Base-by-base conservation (phyloP, 1,140 invertebrate species). In the Temnothorax curvispinosus region DNA sequence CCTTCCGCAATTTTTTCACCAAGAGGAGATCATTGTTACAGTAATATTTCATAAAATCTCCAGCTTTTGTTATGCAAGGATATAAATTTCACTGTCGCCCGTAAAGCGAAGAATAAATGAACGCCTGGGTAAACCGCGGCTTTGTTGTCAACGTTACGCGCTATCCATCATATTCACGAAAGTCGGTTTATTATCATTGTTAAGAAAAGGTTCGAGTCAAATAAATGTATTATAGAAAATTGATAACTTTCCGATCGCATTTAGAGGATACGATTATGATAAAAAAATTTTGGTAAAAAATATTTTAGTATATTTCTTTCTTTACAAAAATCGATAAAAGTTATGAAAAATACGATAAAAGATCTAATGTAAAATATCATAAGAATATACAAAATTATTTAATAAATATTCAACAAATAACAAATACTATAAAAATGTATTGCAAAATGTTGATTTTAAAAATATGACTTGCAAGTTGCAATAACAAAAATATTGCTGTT, bases 11-110 rank as follows among this genome's bases (percentile, higher is more conserved):
- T 35, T 62, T 47, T 82, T 74, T 74, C 7, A 11, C 13, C 18
- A 80, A 54, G 21, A 44, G 21, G 8, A 38, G n/a, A 60, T 60
- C 6, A 13, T 47, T 50, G 38, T 84, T 84, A 60, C 18, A 27
- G 15, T 75, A 74, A 75, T 60, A 75, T 84, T 47, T 74, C n/a
- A 84, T 60, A 84, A 62, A 84, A 84, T 75, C 8, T 50, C 32
- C n/a, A 56, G 21, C 3, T 41, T 74, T 84, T 60, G 35, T 82
- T 50, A 60, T 35, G 11, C 50, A 69, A 15, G 47, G 18, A 71
- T 81, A 81, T 75, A 84, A 60, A 84, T 84, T 75, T 60, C 41
- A 74, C 27, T 74, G 54, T 75, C 44, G 18, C 32, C 8, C 4
- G n/a, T 75, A 50, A 38, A 58, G 1, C 18, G 13, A 60, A 60